Base-by-base conservation (phyloP, 2,797 vertebrate genomes). In the Apogon talboti region DNA sequence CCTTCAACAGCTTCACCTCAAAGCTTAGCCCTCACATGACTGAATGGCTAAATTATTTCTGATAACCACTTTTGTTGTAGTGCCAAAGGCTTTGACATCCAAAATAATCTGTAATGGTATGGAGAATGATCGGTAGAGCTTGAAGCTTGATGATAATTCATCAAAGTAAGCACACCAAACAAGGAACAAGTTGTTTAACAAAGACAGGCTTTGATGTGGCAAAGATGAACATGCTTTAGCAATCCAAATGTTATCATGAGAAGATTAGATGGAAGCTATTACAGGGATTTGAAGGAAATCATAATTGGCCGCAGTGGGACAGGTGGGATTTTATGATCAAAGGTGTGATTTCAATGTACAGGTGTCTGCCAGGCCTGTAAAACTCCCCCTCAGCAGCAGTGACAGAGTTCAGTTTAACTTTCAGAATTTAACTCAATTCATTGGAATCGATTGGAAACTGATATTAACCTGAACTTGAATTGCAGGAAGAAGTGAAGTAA, bases 131-230 rank as follows among this genome's bases (percentile, higher is more conserved):
- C 79, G 78, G 78, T 3, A 35, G 57, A 74, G 79, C 76, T 76
- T 19, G 2, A 71, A 63, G 77, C 83, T 76, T 84, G 86, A 91
- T 66, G 76, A 88, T 85, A 79, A 79, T 84, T 91, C 85, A 85
- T 85, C 88, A 82, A 82, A 85, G 87, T 66, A 52, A 79, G 85
- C 71, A 55, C 74, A 82, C 59, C 41, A 54, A 70, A 45, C 54
- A 66, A 69, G 74, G 82, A 79, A 64, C 63, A 46, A 66, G 79
- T 76, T 74, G 74, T 78, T 79, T 78, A 28, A 75, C 53, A 47
- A 59, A 76, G 55, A 73, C 37, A 6, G 62, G 56, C 91, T 93
- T 92, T 92, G 91, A 93, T 91, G 87, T 83, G n/a, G 65, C 30
- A 42, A 52, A 83, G 88, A 90, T 79, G 80, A 87, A 85, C 89